A percentile compares a stretch with the other conserved stretches of the same genome.
phyloP scores from a whole-genome alignment of 2,797 vertebrate species.

The Chiroxiphia lanceolata region DNA sequence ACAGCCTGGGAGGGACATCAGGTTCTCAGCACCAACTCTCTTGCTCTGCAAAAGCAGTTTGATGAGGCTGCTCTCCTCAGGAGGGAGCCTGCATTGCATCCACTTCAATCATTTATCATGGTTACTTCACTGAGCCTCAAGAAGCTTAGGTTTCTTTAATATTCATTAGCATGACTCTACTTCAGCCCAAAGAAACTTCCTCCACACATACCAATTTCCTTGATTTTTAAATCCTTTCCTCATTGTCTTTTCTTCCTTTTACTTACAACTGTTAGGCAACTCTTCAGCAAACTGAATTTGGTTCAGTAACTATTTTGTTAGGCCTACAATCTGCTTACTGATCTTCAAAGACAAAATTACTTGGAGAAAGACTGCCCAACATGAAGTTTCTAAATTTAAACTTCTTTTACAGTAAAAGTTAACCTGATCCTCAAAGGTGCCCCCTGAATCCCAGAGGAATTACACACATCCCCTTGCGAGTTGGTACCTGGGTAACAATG shows the following conservation, averaged over 20 bases:
- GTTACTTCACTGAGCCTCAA: background rate
- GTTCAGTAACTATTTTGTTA: background rate
- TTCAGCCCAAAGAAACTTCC: background rate
- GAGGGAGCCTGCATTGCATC: background rate
- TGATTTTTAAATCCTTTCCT: background rate
- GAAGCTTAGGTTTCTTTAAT: background rate
- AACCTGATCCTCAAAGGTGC: background rate
- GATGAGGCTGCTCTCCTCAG: background rate
- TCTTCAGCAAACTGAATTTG: background rate
- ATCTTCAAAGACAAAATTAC: background rate
- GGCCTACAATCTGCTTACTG: background rate
- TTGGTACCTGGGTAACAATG: fast-evolving
- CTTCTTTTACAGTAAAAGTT: background rate
- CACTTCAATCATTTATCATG: background rate
- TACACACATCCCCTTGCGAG: background rate
- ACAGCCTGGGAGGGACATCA: background rate
- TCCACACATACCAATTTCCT: background rate
- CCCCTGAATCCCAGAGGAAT: background rate
- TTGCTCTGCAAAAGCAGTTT: background rate
- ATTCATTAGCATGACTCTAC: background rate
- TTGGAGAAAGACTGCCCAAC: background rate
- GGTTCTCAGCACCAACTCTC: background rate
- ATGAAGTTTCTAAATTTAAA: background rate
- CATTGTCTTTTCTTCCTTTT: background rate
- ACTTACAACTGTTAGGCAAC: background rate